These are phyloP conservation scores for Chrysolina americana DNA, from an alignment of 2,888 invertebrate species.

Conservation along the genomic window DNA sequence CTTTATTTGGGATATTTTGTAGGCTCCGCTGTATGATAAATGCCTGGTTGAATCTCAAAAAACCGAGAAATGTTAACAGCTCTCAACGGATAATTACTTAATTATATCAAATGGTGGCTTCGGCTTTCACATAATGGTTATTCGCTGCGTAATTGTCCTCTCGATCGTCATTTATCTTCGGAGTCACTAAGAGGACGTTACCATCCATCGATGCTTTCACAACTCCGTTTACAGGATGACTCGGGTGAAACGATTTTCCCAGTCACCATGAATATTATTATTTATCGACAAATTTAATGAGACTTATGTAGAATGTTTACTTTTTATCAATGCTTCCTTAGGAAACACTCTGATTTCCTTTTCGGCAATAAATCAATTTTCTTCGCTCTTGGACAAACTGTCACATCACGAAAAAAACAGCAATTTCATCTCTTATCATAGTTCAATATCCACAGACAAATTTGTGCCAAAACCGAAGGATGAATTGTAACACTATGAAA, in stretches of 20 bases:
- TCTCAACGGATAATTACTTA: slow-evolving; percentile 17
- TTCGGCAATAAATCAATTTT: too few relatives aligned
- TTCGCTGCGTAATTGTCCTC: slow-evolving; percentile 23
- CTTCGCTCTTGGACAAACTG: too few relatives aligned
- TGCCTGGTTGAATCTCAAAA: slow-evolving; percentile 10
- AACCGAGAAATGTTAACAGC: slow-evolving; percentile 21
- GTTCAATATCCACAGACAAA: too few relatives aligned
- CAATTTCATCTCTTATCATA: too few relatives aligned
- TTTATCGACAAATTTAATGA: too few relatives aligned
- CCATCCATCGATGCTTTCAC: slow-evolving; percentile 18
- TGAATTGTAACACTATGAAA: too few relatives aligned
- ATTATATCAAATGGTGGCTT: slow-evolving; percentile 22
- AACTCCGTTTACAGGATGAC: not conserved
- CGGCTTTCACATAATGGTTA: slow-evolving; percentile 21
- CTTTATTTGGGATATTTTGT: not conserved
- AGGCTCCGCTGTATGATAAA: not conserved
- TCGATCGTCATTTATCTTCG: slow-evolving; percentile 17
- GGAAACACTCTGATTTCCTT: too few relatives aligned
- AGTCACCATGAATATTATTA: not conserved
- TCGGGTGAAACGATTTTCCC: not conserved
- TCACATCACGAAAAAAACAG: too few relatives aligned
- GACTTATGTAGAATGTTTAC: too few relatives aligned
- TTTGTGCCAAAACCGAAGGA: too few relatives aligned
- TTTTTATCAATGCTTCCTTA: too few relatives aligned
- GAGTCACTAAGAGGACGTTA: slow-evolving; percentile 13